Conservation (phyloP, 2,113 vertebrate species). For the Loxodonta africana region DNA sequence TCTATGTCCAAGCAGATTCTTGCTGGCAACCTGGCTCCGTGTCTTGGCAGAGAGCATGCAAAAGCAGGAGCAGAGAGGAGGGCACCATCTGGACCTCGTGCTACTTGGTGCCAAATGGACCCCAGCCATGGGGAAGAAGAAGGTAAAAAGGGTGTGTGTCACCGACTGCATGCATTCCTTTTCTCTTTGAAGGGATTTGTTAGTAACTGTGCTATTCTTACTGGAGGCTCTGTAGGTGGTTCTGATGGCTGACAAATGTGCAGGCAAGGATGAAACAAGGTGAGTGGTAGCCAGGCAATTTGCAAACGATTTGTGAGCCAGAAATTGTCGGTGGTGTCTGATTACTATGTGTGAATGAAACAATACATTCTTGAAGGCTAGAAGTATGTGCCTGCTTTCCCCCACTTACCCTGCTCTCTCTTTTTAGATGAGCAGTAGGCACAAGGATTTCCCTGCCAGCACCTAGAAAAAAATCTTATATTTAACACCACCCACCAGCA, state of each 20-base stretch:
- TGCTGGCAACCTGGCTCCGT: conserved; percentile 82
- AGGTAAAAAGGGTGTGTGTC: conserved; percentile 47
- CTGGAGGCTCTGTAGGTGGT: conserved; percentile 63
- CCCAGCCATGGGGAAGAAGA: conserved; percentile 68
- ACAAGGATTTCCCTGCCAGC: not conserved
- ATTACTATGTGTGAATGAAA: not conserved
- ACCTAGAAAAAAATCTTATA: conserved; percentile 64
- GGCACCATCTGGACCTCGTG: conserved; percentile 86
- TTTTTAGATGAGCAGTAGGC: conserved; percentile 50
- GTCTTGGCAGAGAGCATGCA: conserved; percentile 80
- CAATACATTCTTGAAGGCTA: conserved; percentile 14
- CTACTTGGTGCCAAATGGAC: conserved; percentile 78
- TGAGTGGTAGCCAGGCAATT: conserved; percentile 70
- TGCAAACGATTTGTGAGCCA: conserved; percentile 59
- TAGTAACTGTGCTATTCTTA: conserved; percentile 61
- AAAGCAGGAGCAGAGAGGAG: conserved; percentile 83
- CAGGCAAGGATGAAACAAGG: conserved; percentile 76
- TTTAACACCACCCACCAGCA: conserved; percentile 71
- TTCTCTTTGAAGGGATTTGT: conserved; percentile 72
- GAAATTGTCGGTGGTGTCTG: conserved; percentile 48
- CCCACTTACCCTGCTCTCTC: not conserved
- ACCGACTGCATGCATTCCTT: conserved; percentile 65
- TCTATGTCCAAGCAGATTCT: conserved; percentile 85
- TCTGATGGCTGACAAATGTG: conserved; percentile 76
- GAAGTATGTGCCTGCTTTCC: not conserved